These are phyloP conservation scores for Tragelaphus buxtoni DNA, from an alignment of 2,113 vertebrate species.

Conservation along the genomic window DNA sequence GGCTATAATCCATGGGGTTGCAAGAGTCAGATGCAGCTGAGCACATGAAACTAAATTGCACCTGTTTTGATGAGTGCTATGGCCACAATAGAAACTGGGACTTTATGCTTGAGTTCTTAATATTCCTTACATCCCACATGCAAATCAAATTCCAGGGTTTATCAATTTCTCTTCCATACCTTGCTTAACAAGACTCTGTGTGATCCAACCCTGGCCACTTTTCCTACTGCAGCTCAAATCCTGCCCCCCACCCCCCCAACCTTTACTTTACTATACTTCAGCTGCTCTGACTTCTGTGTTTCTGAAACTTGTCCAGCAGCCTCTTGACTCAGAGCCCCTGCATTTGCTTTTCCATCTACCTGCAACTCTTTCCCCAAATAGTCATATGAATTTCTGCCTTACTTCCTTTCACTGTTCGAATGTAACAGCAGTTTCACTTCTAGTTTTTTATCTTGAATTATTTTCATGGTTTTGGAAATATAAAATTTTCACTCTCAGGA, in stretches of 20 bases:
- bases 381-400: neutral
- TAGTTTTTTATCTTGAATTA: neutral
- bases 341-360: neutral
- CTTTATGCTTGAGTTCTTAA: neutral
- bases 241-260: accelerated
- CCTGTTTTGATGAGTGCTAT: neutral
- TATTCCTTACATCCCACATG: neutral
- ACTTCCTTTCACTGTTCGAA: neutral
- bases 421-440: neutral
- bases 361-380: neutral
- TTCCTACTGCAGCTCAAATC: neutral
- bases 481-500: neutral
- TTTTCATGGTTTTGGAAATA: neutral
- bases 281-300: neutral
- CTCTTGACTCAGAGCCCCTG: neutral
- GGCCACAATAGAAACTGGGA: neutral
- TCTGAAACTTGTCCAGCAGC: neutral
- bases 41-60: neutral
- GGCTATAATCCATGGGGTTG: neutral
- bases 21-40: neutral
- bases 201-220: neutral
- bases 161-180: neutral
- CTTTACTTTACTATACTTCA: neutral
- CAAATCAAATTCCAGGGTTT: neutral
- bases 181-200: neutral